A percentile compares a stretch with the other conserved stretches of the same genome.
These are phyloP conservation scores for Gavia stellata DNA, from an alignment of 2,113 vertebrate genomes.

Conservation along the genomic window DNA sequence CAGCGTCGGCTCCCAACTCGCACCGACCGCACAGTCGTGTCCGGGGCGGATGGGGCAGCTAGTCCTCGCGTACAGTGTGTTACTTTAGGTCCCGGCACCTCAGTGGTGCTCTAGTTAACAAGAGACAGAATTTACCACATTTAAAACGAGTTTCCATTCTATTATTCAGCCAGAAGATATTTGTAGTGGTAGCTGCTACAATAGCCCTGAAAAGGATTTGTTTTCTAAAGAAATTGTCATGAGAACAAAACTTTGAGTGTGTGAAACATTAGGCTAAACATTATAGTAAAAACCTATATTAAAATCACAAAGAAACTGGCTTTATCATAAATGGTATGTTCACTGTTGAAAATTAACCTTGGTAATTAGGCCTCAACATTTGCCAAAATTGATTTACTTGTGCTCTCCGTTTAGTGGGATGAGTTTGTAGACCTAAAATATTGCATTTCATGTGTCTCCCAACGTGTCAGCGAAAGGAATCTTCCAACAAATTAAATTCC, in stretches of 20 bases:
- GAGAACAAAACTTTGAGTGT: neutral
- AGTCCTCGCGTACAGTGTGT: fast-evolving
- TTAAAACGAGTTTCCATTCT: neutral
- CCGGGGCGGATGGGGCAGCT: fast-evolving
- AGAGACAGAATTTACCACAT: neutral
- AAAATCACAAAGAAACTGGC: neutral
- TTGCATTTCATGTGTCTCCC: neutral
- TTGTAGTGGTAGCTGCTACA: neutral
- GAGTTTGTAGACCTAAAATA: neutral
- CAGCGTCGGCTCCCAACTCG: neutral
- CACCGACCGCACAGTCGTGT: fast-evolving
- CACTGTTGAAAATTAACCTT: neutral
- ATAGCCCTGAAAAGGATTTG: neutral
- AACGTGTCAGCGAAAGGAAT: neutral
- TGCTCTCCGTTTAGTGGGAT: neutral
- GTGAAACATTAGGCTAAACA: neutral
- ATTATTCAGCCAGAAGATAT: neutral
- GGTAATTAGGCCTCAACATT: neutral
- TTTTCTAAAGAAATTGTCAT: neutral
- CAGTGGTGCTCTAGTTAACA: neutral
- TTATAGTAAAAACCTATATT: neutral
- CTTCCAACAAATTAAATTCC: neutral
- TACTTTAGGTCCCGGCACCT: neutral
- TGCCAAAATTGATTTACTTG: neutral
- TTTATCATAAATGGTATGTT: neutral